Evolutionary conservation across 2,113 vertebrate genomes (phyloP).

Genomic region (Xyliphius kryptos): DNA sequence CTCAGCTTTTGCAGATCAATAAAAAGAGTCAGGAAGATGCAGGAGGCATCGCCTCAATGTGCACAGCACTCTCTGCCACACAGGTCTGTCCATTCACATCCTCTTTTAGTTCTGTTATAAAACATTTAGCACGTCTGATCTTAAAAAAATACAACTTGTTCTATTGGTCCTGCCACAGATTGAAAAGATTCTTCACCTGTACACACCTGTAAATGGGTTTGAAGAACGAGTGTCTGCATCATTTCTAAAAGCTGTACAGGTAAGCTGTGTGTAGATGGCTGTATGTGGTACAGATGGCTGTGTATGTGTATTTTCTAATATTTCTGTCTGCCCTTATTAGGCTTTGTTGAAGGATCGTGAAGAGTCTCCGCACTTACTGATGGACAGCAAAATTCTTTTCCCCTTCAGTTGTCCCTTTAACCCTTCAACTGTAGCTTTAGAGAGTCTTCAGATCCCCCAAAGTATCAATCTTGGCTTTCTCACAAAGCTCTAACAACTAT

Average conservation of each 20-base stretch:
- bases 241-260: constrained; percentile 88
- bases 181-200: constrained; percentile 90
- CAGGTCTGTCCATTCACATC: too few species aligned
- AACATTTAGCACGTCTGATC: too few species aligned
- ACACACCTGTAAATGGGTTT: constrained; percentile 95
- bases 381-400: constrained; percentile 90
- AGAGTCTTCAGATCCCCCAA: constrained; percentile 88
- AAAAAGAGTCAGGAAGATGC: constrained; percentile 96
- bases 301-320: background rate
- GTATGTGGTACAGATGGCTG: background rate
- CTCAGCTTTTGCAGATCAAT: constrained; percentile 91
- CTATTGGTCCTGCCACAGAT: constrained; percentile 67
- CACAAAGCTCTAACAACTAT: constrained; percentile 72
- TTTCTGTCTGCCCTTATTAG: constrained; percentile 53
- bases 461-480: constrained; percentile 89
- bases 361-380: constrained; percentile 84
- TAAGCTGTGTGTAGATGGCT: constrained; percentile 57
- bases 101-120: too few species aligned
- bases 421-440: constrained; percentile 82
- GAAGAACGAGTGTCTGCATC: constrained; percentile 87
- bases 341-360: constrained; percentile 78
- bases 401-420: constrained; percentile 82
- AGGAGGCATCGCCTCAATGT: constrained; percentile 85
- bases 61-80: constrained; percentile 78
- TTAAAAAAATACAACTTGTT: background rate